Percentiles rank a stretch among this genome's conserved stretches.
Evolutionary conservation across 2,888 invertebrate species (phyloP).

Genomic region (Hemithea aestivaria): DNA sequence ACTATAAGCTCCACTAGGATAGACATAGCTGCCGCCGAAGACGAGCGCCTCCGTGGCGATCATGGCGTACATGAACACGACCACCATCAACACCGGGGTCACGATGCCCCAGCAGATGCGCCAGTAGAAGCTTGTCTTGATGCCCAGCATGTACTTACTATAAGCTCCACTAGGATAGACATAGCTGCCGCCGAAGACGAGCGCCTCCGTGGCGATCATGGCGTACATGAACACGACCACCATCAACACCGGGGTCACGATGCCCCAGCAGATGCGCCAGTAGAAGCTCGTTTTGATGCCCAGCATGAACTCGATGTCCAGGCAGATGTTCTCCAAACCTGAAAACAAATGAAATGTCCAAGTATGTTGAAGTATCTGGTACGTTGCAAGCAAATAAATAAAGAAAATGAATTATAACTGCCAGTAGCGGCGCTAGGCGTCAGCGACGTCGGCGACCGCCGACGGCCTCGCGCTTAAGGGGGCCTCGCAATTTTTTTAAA

Average conservation of each 20-base stretch:
- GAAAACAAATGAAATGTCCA: conserved; percentile 26
- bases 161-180: conserved; percentile 80
- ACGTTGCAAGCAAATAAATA: too few species aligned
- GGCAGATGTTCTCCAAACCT: conserved; percentile 65
- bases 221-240: conserved; percentile 85
- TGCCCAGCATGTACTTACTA: conserved; percentile 84
- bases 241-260: conserved; percentile 86
- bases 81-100: conserved; percentile 84
- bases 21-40: conserved; percentile 78
- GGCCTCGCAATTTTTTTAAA: too few species aligned
- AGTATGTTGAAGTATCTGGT: background rate
- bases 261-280: conserved; percentile 89
- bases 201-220: conserved; percentile 79
- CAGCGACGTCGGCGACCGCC: too few species aligned
- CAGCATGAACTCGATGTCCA: conserved; percentile 90
- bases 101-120: conserved; percentile 87
- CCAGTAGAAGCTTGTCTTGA: conserved; percentile 85
- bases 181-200: conserved; percentile 79
- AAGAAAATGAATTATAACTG: too few species aligned
- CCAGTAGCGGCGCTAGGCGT: too few species aligned
- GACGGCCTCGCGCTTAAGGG: too few species aligned
- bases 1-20: conserved; percentile 82
- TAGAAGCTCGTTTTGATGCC: conserved; percentile 82
- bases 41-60: conserved; percentile 79
- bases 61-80: conserved; percentile 85